phyloP scores from a whole-genome alignment of 37 sponge, comb jelly and placozoan genomes.

The Lycopodina hypogea region DNA sequence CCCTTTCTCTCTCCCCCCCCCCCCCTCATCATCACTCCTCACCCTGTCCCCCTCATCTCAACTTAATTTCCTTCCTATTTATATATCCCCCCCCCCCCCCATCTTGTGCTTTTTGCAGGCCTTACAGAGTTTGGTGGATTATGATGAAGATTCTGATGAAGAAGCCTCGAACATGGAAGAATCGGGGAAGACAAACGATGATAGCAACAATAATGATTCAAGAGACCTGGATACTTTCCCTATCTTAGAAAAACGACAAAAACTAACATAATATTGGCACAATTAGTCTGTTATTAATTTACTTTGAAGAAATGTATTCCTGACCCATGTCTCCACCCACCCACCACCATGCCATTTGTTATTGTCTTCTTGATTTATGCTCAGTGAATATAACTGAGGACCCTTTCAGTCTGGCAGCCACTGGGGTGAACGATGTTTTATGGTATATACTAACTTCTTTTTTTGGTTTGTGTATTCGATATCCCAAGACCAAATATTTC shows the following conservation, averaged over 20 bases:
- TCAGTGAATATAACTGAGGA: no score
- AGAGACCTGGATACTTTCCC: not conserved
- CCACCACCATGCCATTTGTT: no score
- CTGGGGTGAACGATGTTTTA: no score
- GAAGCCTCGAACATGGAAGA: slow-evolving; percentile 22
- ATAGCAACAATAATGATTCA: not conserved
- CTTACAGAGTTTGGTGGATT: slow-evolving; percentile 65
- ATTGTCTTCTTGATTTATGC: no score
- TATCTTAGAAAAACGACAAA: slow-evolving; percentile 55
- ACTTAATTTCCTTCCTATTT: not conserved
- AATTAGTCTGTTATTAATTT: no score
- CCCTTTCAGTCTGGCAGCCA: no score
- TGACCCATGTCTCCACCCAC: no score
- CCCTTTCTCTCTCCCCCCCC: no score
- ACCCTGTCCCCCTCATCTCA: not conserved
- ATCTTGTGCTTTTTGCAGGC: slow-evolving; percentile 16
- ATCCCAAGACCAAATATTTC: no score
- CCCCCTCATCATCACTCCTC: not conserved
- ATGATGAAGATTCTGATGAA: slow-evolving; percentile 81
- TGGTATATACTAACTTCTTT: no score
- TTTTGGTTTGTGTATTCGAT: no score
- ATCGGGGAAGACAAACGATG: not conserved
- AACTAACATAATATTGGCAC: slow-evolving; percentile 42
- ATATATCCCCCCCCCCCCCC: not conserved
- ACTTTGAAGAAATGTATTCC: no score